phyloP scores from a whole-genome alignment of 2,113 vertebrate species.

The Lontra canadensis region DNA sequence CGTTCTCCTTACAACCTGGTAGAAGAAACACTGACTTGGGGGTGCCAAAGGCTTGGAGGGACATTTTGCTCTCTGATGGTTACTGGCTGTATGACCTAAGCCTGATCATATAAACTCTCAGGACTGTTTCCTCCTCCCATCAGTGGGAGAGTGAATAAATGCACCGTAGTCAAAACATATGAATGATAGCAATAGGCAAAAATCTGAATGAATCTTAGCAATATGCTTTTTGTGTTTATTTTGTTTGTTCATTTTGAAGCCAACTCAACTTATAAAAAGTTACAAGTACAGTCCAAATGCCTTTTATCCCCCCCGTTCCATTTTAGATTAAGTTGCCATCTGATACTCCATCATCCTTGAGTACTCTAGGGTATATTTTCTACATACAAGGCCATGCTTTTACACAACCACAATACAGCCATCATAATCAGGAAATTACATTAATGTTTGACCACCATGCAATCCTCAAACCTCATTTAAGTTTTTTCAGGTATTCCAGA shows the following conservation, averaged over 20 bases:
- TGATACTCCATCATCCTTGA: not conserved
- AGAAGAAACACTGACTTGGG: not conserved
- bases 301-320: not conserved
- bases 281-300: not conserved
- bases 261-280: not conserved
- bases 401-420: not conserved
- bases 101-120: not conserved
- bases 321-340: not conserved
- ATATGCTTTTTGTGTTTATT: not conserved
- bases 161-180: not conserved
- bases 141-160: not conserved
- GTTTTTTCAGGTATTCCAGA: not conserved
- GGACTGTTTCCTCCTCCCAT: not conserved
- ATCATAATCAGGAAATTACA: conserved; percentile 19
- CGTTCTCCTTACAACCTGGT: not conserved
- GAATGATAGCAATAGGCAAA: not conserved
- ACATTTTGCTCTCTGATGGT: not conserved
- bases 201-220: not conserved
- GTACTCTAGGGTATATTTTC: not conserved
- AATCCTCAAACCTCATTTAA: not conserved
- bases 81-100: not conserved
- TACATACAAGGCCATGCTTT: not conserved
- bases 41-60: not conserved
- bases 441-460: not conserved
- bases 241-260: conserved; percentile 21